Conservation (phyloP, 2,888 invertebrate species). For the Nomada fucata region DNA sequence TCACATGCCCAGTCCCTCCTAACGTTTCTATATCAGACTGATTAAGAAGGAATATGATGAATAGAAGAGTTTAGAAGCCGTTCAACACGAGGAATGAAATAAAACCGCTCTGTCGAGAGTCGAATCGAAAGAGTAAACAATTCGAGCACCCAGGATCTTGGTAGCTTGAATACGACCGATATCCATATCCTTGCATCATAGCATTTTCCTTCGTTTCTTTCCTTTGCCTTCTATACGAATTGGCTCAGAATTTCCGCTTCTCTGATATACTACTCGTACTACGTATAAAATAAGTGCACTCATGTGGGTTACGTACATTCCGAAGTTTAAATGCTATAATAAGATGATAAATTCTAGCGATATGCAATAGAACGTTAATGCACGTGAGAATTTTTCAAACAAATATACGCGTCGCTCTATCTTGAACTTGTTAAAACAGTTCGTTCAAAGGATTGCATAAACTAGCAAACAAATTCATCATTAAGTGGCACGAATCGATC, state of each 20-base stretch:
- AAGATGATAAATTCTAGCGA: background rate
- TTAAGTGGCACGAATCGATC: background rate
- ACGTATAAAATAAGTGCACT: background rate
- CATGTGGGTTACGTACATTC: constrained; percentile 22
- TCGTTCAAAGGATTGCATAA: background rate
- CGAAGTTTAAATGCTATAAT: constrained; percentile 12
- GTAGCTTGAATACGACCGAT: constrained; percentile 16
- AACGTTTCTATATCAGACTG: background rate
- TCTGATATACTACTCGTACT: too few relatives aligned
- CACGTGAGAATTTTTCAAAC: background rate
- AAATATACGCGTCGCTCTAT: background rate
- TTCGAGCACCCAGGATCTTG: constrained; percentile 31
- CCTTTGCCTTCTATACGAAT: constrained; percentile 31
- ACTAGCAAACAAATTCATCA: background rate
- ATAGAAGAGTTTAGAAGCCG: constrained; percentile 6
- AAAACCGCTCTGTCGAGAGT: constrained; percentile 31
- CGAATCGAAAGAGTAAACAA: constrained; percentile 58
- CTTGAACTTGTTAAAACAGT: background rate
- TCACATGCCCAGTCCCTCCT: background rate
- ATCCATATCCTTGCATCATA: constrained; percentile 10
- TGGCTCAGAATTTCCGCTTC: constrained; percentile 18
- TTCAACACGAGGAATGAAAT: constrained; percentile 19
- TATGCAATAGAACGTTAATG: background rate
- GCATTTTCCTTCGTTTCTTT: constrained; percentile 29
- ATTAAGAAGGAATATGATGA: background rate